These are phyloP conservation scores for Hoplostethus mediterraneus DNA, from an alignment of 2,797 vertebrate genomes.

Conservation along the genomic window DNA sequence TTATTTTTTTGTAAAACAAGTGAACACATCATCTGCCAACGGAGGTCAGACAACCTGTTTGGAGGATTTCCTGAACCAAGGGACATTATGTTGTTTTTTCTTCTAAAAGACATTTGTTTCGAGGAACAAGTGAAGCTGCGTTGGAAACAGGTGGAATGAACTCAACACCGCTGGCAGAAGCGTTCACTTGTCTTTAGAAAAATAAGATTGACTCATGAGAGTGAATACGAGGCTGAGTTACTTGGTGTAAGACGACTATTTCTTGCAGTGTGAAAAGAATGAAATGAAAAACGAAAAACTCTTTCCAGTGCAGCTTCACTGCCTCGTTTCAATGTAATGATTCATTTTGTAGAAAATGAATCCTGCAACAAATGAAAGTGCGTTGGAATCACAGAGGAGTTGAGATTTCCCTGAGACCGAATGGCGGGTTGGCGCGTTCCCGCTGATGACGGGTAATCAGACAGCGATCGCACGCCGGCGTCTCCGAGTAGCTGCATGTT, in stretches of 20 bases:
- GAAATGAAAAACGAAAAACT: too few species aligned
- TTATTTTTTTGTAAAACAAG: slow-evolving; percentile 17
- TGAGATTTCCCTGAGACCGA: slow-evolving; percentile 3
- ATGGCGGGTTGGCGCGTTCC: not conserved
- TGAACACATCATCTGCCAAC: too few species aligned
- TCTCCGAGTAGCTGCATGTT: slow-evolving; percentile 51
- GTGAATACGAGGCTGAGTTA: slow-evolving; percentile 4
- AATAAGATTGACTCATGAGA: slow-evolving; percentile 26
- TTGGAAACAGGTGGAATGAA: slow-evolving; percentile 29
- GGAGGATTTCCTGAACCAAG: not conserved
- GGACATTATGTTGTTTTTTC: not conserved
- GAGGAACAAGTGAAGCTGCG: slow-evolving; percentile 20
- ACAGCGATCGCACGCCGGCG: slow-evolving; percentile 62
- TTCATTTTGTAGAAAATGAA: too few species aligned
- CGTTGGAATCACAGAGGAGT: too few species aligned
- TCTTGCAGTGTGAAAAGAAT: too few species aligned
- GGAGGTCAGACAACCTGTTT: too few species aligned
- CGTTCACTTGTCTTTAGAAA: not conserved
- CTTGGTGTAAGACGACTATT: slow-evolving; percentile 4
- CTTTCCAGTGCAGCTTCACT: too few species aligned
- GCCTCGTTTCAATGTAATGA: too few species aligned
- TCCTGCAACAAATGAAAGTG: too few species aligned
- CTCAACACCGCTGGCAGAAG: too few species aligned
- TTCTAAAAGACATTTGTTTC: slow-evolving; percentile 17
- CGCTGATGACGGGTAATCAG: slow-evolving; percentile 40